These are phyloP conservation scores for Solea senegalensis DNA, from an alignment of 2,113 vertebrate genomes.

Conservation along the genomic window DNA sequence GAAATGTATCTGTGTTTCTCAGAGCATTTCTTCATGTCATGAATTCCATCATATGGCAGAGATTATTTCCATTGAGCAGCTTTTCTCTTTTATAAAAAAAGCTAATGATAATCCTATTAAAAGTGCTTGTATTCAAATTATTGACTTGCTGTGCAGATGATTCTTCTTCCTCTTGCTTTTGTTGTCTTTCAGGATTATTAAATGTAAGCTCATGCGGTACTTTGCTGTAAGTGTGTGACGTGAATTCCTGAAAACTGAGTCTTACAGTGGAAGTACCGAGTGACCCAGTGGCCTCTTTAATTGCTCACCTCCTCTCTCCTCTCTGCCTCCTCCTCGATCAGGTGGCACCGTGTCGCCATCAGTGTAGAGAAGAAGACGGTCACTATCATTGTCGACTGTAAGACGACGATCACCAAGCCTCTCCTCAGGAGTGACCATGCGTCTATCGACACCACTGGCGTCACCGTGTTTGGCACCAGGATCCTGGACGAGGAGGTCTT, in stretches of 20 bases:
- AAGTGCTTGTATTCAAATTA: neutral
- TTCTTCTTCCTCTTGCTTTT: neutral
- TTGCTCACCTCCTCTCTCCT: constrained; percentile 3
- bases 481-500: constrained; percentile 94
- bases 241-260: neutral
- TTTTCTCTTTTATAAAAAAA: neutral
- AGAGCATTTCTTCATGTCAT: neutral
- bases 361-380: constrained; percentile 96
- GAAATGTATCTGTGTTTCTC: constrained; percentile 3
- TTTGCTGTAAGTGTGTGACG: neutral
- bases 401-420: constrained; percentile 90
- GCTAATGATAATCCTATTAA: constrained; percentile 1
- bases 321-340: constrained; percentile 60
- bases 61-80: neutral
- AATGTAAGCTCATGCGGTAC: neutral
- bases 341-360: constrained; percentile 97
- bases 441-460: constrained; percentile 88
- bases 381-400: constrained; percentile 97
- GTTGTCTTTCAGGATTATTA: neutral
- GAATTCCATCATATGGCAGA: neutral
- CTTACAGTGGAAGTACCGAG: neutral
- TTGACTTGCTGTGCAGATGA: neutral
- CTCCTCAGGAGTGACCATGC: constrained; percentile 89
- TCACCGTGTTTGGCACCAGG: constrained; percentile 93
- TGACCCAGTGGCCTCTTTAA: neutral